Evolutionary conservation across 2,797 vertebrate species (phyloP), one percentile per base, ranked within the genome.

Genomic region (Threskiornis aethiopicus): DNA sequence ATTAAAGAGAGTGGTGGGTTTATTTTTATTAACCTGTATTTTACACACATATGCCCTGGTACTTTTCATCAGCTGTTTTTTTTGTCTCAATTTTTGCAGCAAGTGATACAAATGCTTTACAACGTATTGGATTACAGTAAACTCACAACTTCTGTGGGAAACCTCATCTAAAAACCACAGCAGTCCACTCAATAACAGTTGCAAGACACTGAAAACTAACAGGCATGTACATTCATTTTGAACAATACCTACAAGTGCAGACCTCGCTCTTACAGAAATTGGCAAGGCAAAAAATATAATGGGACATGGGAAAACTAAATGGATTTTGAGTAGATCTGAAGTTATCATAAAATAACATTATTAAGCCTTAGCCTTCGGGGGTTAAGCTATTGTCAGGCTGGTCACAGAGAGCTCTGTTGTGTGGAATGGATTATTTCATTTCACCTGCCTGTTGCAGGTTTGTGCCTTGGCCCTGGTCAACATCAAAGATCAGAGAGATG

Each of bases 111-210:
- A 89, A 73, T 6, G 10, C 31, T 26, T 61, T 11, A 20, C 26
- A 9, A 22, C 0, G 0, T 3, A 5, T 2, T 7, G 37, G 24
- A 44, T 65, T 55, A 16, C 41, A 24, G 37, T 11, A 78, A 84
- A n/a, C 9, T 10, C 35, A 22, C 51, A 17, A 14, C 16, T 78
- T 28, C 42, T 41, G 33, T 2, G 10, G 29, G 54, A 64, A 87
- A 31, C 14, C 58, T 41, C 0, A 0, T 25, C 58, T 25, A 10
- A 80, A 84, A 76, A n/a, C 16, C 58, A 25, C 31, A 33, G 17
- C 18, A 59, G 42, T 39, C 7, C 10, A 3, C 81, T 62, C 67
- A 4, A 0, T 39, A 58, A 25, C 31, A 13, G 35, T 13, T 11
- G 42, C 0, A 15, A 94, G 57, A 71, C 33, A 4, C 52, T 37